These are phyloP conservation scores for Nothura maculosa DNA, from an alignment of 2,797 vertebrate species.

Conservation along the genomic window DNA sequence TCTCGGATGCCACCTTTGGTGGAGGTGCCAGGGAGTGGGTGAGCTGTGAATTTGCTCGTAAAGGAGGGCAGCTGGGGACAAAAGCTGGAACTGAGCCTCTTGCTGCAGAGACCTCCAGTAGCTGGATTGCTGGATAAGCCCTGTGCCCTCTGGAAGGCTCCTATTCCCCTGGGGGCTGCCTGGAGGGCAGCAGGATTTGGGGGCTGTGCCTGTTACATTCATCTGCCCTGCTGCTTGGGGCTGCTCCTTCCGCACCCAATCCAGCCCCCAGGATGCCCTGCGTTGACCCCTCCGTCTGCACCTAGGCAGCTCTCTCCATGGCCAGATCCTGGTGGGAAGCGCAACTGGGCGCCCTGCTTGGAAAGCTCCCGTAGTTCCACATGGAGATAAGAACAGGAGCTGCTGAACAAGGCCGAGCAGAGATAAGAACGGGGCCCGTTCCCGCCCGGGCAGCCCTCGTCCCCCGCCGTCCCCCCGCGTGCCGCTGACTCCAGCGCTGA, in stretches of 20 bases:
- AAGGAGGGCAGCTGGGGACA: too few species aligned
- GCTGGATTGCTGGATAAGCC: too few species aligned
- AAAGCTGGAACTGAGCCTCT: too few species aligned
- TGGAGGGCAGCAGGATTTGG: not conserved
- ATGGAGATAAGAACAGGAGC: not conserved
- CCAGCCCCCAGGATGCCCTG: not conserved
- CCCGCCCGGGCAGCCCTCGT: not conserved
- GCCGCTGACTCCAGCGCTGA: conserved; percentile 67
- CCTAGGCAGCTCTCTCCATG: not conserved
- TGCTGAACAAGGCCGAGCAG: too few species aligned
- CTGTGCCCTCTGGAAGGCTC: not conserved
- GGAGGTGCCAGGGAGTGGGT: not conserved
- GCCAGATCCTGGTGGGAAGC: not conserved
- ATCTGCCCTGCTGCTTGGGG: too few species aligned
- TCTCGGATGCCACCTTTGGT: not conserved
- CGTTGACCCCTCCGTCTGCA: too few species aligned
- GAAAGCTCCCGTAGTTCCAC: not conserved
- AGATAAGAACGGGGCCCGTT: too few species aligned
- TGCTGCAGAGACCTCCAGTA: not conserved
- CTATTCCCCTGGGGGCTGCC: not conserved
- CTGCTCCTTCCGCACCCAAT: too few species aligned
- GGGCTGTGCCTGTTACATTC: too few species aligned
- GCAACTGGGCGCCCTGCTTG: not conserved
- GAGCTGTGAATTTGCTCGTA: too few species aligned
- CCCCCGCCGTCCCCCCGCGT: not conserved